phyloP scores from a whole-genome alignment of 2,113 vertebrate genomes.

The Mola mola region DNA sequence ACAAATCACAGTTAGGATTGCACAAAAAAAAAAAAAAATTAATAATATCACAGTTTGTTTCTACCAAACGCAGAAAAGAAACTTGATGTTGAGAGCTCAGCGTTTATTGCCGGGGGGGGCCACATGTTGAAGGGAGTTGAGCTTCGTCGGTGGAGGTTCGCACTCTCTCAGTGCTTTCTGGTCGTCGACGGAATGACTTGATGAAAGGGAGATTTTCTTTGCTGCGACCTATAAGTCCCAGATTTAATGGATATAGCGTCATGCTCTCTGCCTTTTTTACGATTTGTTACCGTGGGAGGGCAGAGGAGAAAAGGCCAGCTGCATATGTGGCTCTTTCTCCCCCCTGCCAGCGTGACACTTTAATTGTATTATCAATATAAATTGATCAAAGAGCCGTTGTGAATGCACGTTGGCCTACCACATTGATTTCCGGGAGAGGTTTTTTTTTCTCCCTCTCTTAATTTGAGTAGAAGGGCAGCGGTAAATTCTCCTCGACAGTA shows the following conservation, averaged over 20 bases:
- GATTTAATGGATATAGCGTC: conserved; percentile 44
- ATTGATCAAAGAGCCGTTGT: conserved; percentile 74
- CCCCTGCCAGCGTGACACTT: conserved; percentile 57
- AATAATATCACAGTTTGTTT: too few relatives aligned
- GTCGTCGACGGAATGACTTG: neutral
- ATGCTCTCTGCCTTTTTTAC: conserved; percentile 50
- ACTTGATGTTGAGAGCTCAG: too few relatives aligned
- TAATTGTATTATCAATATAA: conserved; percentile 78
- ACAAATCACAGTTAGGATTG: too few relatives aligned
- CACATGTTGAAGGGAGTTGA: too few relatives aligned
- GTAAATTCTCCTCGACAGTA: conserved; percentile 55
- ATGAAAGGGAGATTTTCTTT: conserved; percentile 5
- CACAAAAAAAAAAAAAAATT: too few relatives aligned
- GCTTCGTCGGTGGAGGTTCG: too few relatives aligned
- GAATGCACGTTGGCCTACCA: conserved; percentile 61
- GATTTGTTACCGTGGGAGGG: conserved; percentile 52
- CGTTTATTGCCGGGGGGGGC: too few relatives aligned
- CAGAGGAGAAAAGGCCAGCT: conserved; percentile 53
- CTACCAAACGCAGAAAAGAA: too few relatives aligned
- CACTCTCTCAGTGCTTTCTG: too few relatives aligned
- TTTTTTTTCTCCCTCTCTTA: conserved; percentile 46
- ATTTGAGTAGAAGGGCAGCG: conserved; percentile 65
- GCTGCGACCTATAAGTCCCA: conserved; percentile 2
- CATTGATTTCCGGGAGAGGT: conserved; percentile 67
- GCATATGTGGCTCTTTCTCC: conserved; percentile 64